phyloP scores from a whole-genome alignment of 2,113 vertebrate species.

The Nyctibius bracteatus region DNA sequence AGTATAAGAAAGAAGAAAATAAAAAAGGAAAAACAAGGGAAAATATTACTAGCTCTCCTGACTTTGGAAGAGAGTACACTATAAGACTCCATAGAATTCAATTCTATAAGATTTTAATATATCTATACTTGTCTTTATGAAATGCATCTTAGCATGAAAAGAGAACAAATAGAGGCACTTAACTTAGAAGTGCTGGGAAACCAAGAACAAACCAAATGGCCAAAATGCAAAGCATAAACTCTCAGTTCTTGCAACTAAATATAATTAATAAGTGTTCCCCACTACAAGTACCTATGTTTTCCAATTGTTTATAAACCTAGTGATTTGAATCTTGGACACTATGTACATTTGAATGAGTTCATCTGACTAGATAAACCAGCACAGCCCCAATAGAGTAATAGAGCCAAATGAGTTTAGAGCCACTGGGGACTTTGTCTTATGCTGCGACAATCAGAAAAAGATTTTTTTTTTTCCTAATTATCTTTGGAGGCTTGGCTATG shows the following conservation, averaged over 20 bases:
- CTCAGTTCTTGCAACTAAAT: background rate
- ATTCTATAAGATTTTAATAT: background rate
- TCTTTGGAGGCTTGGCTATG: background rate
- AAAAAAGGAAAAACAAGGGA: background rate
- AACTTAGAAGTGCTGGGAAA: background rate
- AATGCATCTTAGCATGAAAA: background rate
- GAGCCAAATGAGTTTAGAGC: background rate
- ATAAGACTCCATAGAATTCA: background rate
- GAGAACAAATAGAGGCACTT: background rate
- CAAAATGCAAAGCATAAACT: background rate
- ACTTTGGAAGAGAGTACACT: background rate
- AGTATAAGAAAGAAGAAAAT: background rate
- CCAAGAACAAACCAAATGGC: background rate
- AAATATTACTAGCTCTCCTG: background rate
- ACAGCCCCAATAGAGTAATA: background rate
- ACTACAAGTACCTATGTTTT: background rate
- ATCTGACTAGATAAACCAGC: background rate
- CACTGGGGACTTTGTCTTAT: background rate
- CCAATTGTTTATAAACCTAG: background rate
- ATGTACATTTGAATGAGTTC: background rate
- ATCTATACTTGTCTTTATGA: background rate
- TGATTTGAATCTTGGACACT: background rate
- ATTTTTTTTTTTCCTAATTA: accelerated
- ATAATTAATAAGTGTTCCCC: background rate
- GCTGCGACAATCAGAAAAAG: background rate